Evolutionary conservation across 2,113 vertebrate genomes (phyloP), one percentile per base, ranked within the genome.

Genomic region (Pachyramphus minor): DNA sequence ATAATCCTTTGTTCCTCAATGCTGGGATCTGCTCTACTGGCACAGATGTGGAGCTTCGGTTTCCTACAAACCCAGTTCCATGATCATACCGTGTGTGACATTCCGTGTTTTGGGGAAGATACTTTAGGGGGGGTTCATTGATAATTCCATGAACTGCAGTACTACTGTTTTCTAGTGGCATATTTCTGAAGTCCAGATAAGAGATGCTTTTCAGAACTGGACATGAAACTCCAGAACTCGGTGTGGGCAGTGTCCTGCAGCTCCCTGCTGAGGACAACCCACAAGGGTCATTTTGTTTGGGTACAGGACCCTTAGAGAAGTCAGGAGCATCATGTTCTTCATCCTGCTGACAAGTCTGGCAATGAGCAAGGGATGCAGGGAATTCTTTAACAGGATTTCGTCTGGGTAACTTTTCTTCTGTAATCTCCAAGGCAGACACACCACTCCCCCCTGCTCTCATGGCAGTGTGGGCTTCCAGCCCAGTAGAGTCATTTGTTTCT

Each of bases 321-420:
- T 28, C 23, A 81, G 49, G 13, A 88, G 63, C 74, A 62, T 53
- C 5, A 14, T 63, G 69, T 56, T 88, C 91, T 83, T 97, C 96
- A 89, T 80, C 45, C 41, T 52, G 86, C 58, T 91, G 93, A 52
- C 35, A 82, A 69, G 69, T 71, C 88, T 93, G 96, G 67, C 76
- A 95, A 95, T 84, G 89, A 96, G 92, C 94, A 90, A 91, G 78
- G 84, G 87, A 64, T 6, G 68, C 52, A 74, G 53, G 84, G 78
- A 84, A 90, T 89, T 96, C 93, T 91, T 82, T 84, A 89, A 78
- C 63, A 73, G 42, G 84, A 92, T 52, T 93, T 87, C 0, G 47
- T 76, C 59, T 77, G 69, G n/a, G 71, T 52, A 96, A 39, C 18
- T 75, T 55, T 45, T 97, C 86, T 92, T 94, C 95, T 84, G 64